Evolutionary conservation across 2,113 vertebrate genomes (phyloP).

Genomic region (Thryonomys swinderianus): DNA sequence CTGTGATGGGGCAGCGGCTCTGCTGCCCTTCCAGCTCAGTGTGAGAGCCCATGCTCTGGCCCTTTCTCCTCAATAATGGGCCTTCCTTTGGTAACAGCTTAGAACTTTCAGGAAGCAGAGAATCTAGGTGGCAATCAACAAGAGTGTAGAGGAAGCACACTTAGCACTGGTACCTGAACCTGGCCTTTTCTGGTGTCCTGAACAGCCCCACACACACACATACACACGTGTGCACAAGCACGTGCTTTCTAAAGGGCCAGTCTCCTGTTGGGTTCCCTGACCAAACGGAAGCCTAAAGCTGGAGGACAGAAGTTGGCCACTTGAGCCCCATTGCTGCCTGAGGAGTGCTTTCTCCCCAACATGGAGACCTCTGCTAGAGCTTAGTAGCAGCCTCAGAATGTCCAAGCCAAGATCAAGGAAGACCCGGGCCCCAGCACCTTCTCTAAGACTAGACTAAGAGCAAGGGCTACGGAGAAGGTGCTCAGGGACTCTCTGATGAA

Average conservation of each 20-base stretch:
- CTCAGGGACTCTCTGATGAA: not conserved
- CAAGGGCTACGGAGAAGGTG: not conserved
- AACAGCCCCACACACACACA: not conserved
- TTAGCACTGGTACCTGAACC: not conserved
- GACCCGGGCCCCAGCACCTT: not conserved
- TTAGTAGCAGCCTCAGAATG: not conserved
- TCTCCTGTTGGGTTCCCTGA: not conserved
- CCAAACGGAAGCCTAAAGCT: not conserved
- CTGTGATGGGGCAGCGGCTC: not conserved
- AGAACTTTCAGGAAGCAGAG: not conserved
- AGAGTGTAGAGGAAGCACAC: not conserved
- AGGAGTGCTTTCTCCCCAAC: too few species aligned
- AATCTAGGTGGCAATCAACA: not conserved
- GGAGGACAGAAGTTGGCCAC: not conserved
- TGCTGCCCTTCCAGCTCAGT: not conserved
- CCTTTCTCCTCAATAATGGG: not conserved
- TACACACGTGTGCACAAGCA: not conserved
- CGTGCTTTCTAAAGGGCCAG: not conserved
- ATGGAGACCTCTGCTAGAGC: not conserved
- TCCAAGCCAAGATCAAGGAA: not conserved
- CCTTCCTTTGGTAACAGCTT: not conserved
- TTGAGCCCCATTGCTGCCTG: not conserved
- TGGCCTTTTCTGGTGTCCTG: not conserved
- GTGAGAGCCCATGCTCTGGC: not conserved
- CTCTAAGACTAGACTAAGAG: not conserved